Evolutionary conservation across 2,113 vertebrate genomes (phyloP).

Genomic region (Bubo bubo): DNA sequence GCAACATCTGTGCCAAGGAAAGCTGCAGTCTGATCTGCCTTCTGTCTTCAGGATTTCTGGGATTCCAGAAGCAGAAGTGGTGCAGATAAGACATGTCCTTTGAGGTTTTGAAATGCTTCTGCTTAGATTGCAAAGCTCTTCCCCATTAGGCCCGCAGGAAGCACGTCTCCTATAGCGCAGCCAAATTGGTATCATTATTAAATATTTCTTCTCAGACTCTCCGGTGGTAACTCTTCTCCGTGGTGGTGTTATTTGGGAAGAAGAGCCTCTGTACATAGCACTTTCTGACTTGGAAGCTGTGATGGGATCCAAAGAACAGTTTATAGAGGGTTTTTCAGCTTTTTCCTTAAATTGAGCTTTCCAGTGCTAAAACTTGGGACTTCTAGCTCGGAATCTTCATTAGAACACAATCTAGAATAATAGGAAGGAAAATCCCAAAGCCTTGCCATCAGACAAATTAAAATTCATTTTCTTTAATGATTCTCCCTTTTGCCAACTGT

Average conservation of each 20-base stretch:
- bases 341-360: neutral
- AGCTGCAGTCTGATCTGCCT: neutral
- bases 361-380: neutral
- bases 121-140: slow-evolving; percentile 15
- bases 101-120: slow-evolving; percentile 22
- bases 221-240: neutral
- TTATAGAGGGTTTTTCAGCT: neutral
- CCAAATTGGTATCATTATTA: neutral
- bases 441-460: neutral
- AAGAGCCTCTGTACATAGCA: neutral
- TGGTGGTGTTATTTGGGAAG: neutral
- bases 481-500: neutral
- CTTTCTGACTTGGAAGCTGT: neutral
- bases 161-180: neutral
- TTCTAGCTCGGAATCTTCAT: neutral
- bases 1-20: neutral
- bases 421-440: neutral
- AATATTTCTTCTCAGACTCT: neutral
- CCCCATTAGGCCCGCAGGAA: slow-evolving; percentile 20
- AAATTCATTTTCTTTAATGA: neutral
- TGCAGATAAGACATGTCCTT: slow-evolving; percentile 24
- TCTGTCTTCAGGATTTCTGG: slow-evolving; percentile 25
- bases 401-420: neutral
- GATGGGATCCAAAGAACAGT: neutral
- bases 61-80: slow-evolving; percentile 21